A percentile compares a stretch with the other conserved stretches of the same genome.
Evolutionary conservation across 2,888 invertebrate genomes (phyloP).

Genomic region (Oligia latruncula): DNA sequence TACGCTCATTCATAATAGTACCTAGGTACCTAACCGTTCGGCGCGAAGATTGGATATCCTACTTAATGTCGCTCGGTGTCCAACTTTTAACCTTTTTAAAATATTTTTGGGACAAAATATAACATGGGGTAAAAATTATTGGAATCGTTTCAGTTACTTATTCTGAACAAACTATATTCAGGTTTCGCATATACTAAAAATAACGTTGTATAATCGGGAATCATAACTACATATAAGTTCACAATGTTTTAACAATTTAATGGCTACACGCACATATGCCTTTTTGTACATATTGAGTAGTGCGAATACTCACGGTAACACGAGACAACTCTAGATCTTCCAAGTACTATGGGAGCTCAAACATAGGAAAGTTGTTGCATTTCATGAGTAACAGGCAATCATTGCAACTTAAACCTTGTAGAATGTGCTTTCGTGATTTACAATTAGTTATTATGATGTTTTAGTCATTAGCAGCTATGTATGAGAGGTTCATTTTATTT

Average conservation of each 20-base stretch:
- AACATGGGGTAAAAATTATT: too few relatives aligned
- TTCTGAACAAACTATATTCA: too few relatives aligned
- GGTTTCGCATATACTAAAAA: too few relatives aligned
- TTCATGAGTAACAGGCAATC: neutral
- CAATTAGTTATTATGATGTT: neutral
- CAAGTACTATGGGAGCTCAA: neutral
- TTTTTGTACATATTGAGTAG: neutral
- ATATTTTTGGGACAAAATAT: too few relatives aligned
- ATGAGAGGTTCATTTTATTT: neutral
- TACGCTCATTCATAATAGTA: too few relatives aligned
- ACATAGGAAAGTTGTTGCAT: neutral
- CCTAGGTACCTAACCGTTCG: too few relatives aligned
- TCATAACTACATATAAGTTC: neutral
- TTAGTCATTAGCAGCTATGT: neutral
- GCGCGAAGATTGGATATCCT: too few relatives aligned
- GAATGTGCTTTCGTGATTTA: too few relatives aligned
- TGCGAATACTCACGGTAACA: neutral
- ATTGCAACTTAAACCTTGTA: neutral
- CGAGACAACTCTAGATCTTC: neutral
- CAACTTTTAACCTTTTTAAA: too few relatives aligned
- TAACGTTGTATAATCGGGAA: neutral
- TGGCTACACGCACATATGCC: neutral
- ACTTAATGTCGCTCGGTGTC: too few relatives aligned
- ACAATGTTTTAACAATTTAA: neutral
- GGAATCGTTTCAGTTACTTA: too few relatives aligned